These are phyloP conservation scores for Lacanobia wlatinum DNA, from an alignment of 2,888 invertebrate species.

Conservation along the genomic window DNA sequence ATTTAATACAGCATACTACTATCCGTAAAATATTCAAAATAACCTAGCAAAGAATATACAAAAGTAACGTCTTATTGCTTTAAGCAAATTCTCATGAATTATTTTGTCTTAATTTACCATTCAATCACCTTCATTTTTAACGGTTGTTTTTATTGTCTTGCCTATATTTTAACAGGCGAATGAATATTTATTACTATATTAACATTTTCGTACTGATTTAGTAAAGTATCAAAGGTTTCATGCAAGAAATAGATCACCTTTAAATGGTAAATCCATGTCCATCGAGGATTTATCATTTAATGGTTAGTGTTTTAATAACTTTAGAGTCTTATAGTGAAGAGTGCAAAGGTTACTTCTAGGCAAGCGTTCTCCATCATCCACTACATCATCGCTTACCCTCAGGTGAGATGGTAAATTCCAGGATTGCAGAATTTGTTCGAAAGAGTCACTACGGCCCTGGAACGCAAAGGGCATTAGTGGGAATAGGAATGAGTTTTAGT, in stretches of 20 bases:
- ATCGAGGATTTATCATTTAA: too few species aligned
- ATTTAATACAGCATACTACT: neutral
- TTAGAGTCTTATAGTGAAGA: neutral
- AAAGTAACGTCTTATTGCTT: constrained; percentile 6
- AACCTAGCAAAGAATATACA: constrained; percentile 10
- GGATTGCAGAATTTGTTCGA: too few species aligned
- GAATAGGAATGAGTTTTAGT: too few species aligned
- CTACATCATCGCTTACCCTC: too few species aligned
- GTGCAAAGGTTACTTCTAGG: too few species aligned
- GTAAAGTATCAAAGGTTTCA: neutral
- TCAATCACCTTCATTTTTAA: constrained; percentile 22
- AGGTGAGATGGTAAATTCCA: too few species aligned
- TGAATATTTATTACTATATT: constrained; percentile 35
- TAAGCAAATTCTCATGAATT: neutral
- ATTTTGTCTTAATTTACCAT: constrained; percentile 14
- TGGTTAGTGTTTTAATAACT: neutral
- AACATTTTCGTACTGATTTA: constrained; percentile 21
- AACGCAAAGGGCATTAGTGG: too few species aligned
- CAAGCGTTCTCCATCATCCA: too few species aligned
- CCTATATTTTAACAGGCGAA: constrained; percentile 10
- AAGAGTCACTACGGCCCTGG: too few species aligned
- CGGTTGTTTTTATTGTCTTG: constrained; percentile 33
- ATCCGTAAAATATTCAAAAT: neutral
- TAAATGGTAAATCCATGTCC: too few species aligned
- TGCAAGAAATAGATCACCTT: too few species aligned